A percentile compares a stretch with the other conserved stretches of the same genome.
These are phyloP conservation scores for Cyrtodaria siliqua DNA, from an alignment of 2,888 invertebrate species.

Conservation along the genomic window DNA sequence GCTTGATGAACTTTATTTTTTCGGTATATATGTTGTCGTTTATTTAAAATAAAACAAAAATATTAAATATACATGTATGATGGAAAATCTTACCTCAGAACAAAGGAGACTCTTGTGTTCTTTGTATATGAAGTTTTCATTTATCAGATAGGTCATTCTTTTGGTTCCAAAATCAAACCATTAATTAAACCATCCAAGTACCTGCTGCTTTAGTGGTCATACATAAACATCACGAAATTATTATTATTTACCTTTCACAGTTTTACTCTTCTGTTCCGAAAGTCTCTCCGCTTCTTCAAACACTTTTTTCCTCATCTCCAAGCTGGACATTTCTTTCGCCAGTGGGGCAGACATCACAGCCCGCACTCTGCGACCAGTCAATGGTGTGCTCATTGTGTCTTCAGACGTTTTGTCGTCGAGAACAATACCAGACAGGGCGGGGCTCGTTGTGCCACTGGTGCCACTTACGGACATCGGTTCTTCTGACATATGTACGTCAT, in stretches of 20 bases:
- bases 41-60: too few species aligned
- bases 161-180: too few species aligned
- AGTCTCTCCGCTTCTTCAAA: slow-evolving; percentile 58
- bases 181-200: too few species aligned
- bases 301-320: slow-evolving; percentile 25
- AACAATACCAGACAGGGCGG: slow-evolving; percentile 14
- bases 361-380: neutral
- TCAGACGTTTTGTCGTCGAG: slow-evolving; percentile 6
- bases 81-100: too few species aligned
- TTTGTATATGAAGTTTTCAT: too few species aligned
- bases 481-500: slow-evolving; percentile 26
- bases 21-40: too few species aligned
- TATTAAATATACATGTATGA: too few species aligned
- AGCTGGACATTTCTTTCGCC: slow-evolving; percentile 12
- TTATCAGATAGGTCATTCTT: too few species aligned
- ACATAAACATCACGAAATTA: too few species aligned
- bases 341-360: neutral
- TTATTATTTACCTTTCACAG: slow-evolving; percentile 64
- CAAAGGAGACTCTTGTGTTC: too few species aligned
- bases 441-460: slow-evolving; percentile 24
- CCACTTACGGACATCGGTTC: slow-evolving; percentile 42
- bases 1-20: too few species aligned
- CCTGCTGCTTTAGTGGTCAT: too few species aligned
- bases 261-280: slow-evolving; percentile 64
- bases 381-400: neutral